These are phyloP conservation scores for Numenius arquata DNA, from an alignment of 2,113 vertebrate species.

Conservation along the genomic window DNA sequence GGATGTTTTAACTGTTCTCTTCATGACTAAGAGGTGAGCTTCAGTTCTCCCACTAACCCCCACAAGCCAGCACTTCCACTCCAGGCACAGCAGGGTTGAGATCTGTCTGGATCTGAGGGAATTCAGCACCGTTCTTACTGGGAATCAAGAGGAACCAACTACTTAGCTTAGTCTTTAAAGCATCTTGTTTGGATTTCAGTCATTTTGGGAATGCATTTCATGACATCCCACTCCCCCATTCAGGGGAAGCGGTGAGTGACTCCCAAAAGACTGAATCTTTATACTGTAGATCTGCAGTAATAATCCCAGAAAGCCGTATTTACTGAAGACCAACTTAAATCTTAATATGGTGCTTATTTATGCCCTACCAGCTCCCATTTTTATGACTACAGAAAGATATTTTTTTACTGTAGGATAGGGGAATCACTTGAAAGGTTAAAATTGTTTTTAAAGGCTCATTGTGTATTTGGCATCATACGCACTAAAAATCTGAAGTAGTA, in stretches of 20 bases:
- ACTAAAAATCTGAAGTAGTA: neutral
- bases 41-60: neutral
- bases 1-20: neutral
- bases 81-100: accelerated
- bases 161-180: neutral
- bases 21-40: neutral
- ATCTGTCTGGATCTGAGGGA: neutral
- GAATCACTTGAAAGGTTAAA: neutral
- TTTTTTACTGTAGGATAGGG: neutral
- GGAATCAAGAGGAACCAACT: neutral
- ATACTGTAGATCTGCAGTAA: neutral
- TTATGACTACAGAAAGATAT: too few species aligned
- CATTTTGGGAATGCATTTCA: neutral
- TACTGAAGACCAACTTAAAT: neutral
- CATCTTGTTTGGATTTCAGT: neutral
- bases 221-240: neutral
- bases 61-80: neutral
- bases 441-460: neutral
- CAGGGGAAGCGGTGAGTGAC: neutral
- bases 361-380: neutral
- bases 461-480: neutral
- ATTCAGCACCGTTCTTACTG: neutral
- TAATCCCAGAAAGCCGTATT: neutral
- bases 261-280: neutral
- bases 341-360: neutral